phyloP scores from a whole-genome alignment of 2,888 invertebrate species.

The Plemyria rubiginata region DNA sequence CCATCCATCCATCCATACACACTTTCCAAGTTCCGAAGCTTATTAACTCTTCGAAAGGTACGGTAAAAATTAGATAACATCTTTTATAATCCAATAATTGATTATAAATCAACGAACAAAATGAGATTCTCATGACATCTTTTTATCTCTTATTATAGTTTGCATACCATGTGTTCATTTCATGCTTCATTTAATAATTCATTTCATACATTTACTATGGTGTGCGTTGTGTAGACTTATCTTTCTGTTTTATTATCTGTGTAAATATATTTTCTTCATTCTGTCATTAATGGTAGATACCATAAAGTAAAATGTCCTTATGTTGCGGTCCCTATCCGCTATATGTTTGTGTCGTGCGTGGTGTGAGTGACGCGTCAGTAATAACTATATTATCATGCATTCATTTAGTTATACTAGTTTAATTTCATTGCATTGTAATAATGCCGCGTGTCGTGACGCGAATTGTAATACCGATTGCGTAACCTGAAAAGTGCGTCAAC shows the following conservation, averaged over 20 bases:
- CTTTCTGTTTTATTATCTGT: neutral
- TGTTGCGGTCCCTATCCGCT: neutral
- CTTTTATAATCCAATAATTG: neutral
- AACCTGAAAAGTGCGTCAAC: too few species aligned
- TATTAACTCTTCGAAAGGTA: too few species aligned
- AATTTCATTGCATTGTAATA: neutral
- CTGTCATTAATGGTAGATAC: neutral
- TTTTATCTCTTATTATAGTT: neutral
- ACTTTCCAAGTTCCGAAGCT: too few species aligned
- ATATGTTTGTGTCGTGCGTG: neutral
- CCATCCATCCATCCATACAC: too few species aligned
- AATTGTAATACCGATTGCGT: too few species aligned
- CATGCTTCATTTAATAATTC: too few species aligned
- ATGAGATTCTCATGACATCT: constrained; percentile 15
- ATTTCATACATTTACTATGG: too few species aligned
- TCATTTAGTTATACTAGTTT: too few species aligned
- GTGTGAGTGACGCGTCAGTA: neutral
- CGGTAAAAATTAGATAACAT: too few species aligned
- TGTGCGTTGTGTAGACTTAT: neutral
- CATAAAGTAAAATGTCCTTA: neutral
- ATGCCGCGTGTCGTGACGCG: neutral
- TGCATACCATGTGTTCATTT: neutral
- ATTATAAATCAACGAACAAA: neutral
- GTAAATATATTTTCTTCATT: constrained; percentile 1
- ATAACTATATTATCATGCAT: too few species aligned